Evolutionary conservation across 1,140 invertebrate genomes (phyloP), one percentile per base, ranked within the genome.

Genomic region (Dinoponera quadriceps): DNA sequence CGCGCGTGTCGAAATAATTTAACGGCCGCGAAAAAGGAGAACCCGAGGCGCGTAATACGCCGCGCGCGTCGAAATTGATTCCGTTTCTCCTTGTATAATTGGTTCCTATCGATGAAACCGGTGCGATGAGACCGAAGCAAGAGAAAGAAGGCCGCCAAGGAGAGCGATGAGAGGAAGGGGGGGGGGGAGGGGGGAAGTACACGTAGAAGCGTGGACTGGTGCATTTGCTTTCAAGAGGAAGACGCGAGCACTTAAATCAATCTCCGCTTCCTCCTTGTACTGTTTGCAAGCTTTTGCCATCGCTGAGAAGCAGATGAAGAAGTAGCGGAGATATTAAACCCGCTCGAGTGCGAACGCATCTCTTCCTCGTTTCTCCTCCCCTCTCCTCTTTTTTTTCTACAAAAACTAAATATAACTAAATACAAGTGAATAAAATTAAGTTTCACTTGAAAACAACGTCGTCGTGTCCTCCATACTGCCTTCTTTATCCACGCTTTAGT

Each of bases 11-110:
- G 25, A 57, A 80, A 80, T 18, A 80, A 71, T 80, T 71, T 80
- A 59, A 27, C 27, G 27, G 27, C 22, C 5, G 11, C n/a, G 51
- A 7, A 29, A 49, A 38, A 29, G 51, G 49, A 66, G 60, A 63
- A 59, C 51, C 69, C 25, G 33, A 38, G 51, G 9, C 18, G 44
- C 44, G 73, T 20, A 54, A 65, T 65, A 29, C 62, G 60, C 48
- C 27, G 60, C 73, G 60, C 73, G 73, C 51, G 51, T 57, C 33
- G 25, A 80, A 80, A 80, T 80, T 80, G 75, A 80, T 80, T 69
- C 49, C 18, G 5, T 69, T 80, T 80, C 65, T 57, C 25, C 75
- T 55, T 69, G 33, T 51, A 55, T 78, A 78, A 78, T 78, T 69
- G 63, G 75, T 44, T 57, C 18, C 33, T 65, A 80, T 71, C 75